Percentiles rank a stretch among this genome's conserved stretches.
Conservation (phyloP, 2,113 vertebrate species). For the Prionailurus viverrinus region DNA sequence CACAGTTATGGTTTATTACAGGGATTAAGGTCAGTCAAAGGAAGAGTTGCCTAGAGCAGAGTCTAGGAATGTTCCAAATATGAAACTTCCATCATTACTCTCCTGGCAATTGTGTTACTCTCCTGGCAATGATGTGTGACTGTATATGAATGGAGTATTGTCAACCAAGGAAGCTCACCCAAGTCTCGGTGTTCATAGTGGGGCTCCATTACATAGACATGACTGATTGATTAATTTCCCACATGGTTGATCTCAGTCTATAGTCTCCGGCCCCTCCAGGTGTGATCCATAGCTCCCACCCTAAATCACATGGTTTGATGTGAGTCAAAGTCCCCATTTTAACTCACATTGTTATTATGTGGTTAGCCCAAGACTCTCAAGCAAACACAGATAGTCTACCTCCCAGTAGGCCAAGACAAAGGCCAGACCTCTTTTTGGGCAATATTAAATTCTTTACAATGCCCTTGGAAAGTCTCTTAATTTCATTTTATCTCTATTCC, state of each 20-base stretch:
- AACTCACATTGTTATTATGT: neutral
- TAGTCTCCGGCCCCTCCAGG: neutral
- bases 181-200: neutral
- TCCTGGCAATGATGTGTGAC: neutral
- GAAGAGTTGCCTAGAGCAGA: neutral
- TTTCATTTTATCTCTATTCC: neutral
- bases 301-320: neutral
- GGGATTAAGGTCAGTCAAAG: constrained; percentile 17
- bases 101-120: neutral
- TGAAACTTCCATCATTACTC: neutral
- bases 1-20: neutral
- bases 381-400: neutral
- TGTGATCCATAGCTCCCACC: neutral
- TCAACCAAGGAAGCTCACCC: neutral
- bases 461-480: neutral
- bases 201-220: neutral
- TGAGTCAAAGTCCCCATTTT: neutral
- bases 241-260: neutral
- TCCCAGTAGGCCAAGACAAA: neutral
- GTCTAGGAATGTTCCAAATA: neutral
- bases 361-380: neutral
- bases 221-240: neutral
- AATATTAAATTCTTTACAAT: neutral
- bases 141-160: neutral
- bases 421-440: neutral